Evolutionary conservation across 2,113 vertebrate genomes (phyloP).

Genomic region (Oncorhynchus nerka): DNA sequence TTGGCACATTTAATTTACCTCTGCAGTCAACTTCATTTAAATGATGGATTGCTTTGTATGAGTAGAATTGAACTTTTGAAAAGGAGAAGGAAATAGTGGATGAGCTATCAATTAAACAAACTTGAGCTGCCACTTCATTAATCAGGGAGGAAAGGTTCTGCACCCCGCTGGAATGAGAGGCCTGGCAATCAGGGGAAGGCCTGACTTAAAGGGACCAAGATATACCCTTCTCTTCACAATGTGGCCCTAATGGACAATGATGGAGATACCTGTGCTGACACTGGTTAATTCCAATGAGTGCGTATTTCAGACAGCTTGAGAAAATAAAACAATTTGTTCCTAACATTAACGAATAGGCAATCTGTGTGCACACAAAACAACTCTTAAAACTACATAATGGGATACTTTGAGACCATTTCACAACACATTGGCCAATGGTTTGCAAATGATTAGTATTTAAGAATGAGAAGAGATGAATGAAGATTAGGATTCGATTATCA

Average conservation of each 20-base stretch:
- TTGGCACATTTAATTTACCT: constrained; percentile 79
- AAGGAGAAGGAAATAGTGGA: constrained; percentile 70
- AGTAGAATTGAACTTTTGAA: constrained; percentile 78
- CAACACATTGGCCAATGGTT: too few relatives aligned
- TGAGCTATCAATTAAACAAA: constrained; percentile 75
- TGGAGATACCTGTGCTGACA: constrained; percentile 18
- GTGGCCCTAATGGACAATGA: constrained; percentile 32
- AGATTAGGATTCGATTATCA: too few relatives aligned
- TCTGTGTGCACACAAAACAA: neutral
- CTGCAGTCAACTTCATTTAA: constrained; percentile 69
- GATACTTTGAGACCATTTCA: too few relatives aligned
- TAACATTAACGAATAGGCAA: constrained; percentile 12
- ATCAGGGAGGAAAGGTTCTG: constrained; percentile 55
- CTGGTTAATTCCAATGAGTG: constrained; percentile 13
- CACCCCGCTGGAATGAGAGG: constrained; percentile 25
- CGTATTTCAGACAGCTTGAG: constrained; percentile 8
- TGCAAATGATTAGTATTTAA: too few relatives aligned
- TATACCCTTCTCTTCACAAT: constrained; percentile 15
- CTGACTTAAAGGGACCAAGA: constrained; percentile 24
- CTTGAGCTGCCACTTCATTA: constrained; percentile 68
- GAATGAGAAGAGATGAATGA: too few relatives aligned
- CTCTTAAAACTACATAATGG: too few relatives aligned
- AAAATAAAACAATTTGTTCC: constrained; percentile 29
- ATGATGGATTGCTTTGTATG: constrained; percentile 76
- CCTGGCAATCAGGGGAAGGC: constrained; percentile 29